Evolutionary conservation across 2,797 vertebrate genomes (phyloP), one percentile per base, ranked within the genome.

Genomic region (Propithecus deckenii): DNA sequence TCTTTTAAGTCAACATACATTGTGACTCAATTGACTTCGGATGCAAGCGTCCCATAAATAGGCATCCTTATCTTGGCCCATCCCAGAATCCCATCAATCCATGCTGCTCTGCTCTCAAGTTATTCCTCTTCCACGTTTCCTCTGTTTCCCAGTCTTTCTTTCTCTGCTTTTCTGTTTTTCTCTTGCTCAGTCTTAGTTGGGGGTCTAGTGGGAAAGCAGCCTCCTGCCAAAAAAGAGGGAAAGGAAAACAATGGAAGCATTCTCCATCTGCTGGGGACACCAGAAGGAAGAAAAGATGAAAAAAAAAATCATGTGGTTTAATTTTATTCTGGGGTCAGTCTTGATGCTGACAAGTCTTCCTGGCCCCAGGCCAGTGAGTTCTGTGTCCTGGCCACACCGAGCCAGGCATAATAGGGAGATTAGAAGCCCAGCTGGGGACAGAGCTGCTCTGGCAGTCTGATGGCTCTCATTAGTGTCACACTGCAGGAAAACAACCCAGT

Each of bases 261-360:
- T 97, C 94, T 97, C 98, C 97, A 98, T 98, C 98, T 98, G 98
- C 98, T 97, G 97, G 97, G 91, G 91, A 95, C 92, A 97, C 92
- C 94, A 97, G 81, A 96, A 96, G 92, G 96, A 97, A 97, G 93
- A 95, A 38, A 98, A 97, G 87, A 97, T 67, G 97, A 97, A 98
- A 94, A 46, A 98, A 98, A 96, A 46, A 55, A 80, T 94, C 95
- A 89, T 94, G 97, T 67, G 97, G 97, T 97, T 97, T 97, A 94
- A 97, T 96, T 98, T 95, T 88, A 94, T 93, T 97, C 96, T 94
- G 95, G 86, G 97, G 96, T 98, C 57, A 81, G 85, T 94, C 97
- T 96, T 97, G 96, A 71, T 71, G 92, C 97, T 96, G 95, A 97
- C 95, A 97, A 97, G 85, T 50, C 80, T 80, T 92, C 92, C n/a